Conservation (phyloP, 1,140 invertebrate species). For the Gyrodactylus bullatarudis region DNA sequence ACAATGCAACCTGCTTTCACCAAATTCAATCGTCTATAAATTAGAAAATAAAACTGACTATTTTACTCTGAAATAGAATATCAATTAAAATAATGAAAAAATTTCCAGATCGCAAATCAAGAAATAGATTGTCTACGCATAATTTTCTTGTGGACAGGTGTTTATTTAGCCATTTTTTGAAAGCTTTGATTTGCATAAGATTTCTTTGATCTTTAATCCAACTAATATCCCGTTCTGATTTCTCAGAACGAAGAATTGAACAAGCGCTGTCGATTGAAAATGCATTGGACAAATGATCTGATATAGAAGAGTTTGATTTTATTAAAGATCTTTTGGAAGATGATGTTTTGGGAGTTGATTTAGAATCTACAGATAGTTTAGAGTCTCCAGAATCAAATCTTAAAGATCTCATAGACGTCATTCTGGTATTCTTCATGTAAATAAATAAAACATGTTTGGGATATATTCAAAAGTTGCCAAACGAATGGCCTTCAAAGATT, state of each 20-base stretch:
- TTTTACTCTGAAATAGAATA: not conserved
- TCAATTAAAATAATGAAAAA: not conserved
- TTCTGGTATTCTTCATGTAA: not conserved
- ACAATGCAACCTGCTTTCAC: not conserved
- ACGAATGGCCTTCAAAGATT: not conserved
- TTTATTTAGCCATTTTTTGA: not conserved
- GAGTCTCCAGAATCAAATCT: not conserved
- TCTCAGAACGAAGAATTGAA: not conserved
- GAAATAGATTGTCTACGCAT: not conserved
- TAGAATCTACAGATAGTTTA: not conserved
- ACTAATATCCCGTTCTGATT: not conserved
- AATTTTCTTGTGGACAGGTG: not conserved
- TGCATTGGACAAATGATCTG: not conserved
- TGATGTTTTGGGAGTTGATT: not conserved
- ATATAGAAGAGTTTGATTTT: not conserved
- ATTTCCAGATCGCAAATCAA: not conserved
- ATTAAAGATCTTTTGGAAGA: not conserved
- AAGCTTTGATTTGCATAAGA: not conserved
- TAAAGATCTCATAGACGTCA: not conserved
- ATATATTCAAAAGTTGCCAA: not conserved
- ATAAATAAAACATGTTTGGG: not conserved
- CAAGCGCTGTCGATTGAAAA: not conserved
- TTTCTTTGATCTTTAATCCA: not conserved
- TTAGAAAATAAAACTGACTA: not conserved
- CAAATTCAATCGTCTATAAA: not conserved